phyloP scores from a whole-genome alignment of 2,888 invertebrate genomes.

The Beris morrisii region DNA sequence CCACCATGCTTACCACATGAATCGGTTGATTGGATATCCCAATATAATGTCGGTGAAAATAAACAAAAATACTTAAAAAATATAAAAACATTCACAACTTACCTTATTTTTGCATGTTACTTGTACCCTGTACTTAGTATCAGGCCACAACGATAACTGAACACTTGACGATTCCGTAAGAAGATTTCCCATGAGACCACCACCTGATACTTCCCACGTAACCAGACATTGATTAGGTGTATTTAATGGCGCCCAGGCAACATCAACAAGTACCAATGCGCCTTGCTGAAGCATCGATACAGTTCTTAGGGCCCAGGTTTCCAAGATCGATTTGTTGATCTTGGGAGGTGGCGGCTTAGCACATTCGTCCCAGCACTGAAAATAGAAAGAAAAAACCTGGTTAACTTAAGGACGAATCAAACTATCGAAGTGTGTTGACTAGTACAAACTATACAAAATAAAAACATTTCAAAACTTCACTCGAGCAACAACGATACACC shows the following conservation, averaged over 20 bases:
- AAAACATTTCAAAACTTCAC: too few species aligned
- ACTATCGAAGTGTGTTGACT: too few species aligned
- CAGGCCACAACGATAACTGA: constrained; percentile 55
- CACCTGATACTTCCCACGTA: constrained; percentile 56
- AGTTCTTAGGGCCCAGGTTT: constrained; percentile 50
- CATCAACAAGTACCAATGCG: constrained; percentile 53
- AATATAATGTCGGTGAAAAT: too few species aligned
- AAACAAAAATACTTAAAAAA: too few species aligned
- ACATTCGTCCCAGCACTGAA: constrained; percentile 55
- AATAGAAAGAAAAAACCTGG: constrained; percentile 33
- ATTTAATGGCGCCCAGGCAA: constrained; percentile 52
- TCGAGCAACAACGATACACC: neutral
- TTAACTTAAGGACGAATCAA: neutral
- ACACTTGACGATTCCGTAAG: constrained; percentile 54
- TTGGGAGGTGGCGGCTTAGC: constrained; percentile 47
- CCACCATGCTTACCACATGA: too few species aligned
- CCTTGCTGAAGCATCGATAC: constrained; percentile 54
- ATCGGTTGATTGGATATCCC: too few species aligned
- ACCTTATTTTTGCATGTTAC: constrained; percentile 57
- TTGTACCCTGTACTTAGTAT: constrained; percentile 55
- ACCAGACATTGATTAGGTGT: constrained; percentile 53
- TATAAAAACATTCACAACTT: constrained; percentile 36
- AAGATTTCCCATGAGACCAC: constrained; percentile 55
- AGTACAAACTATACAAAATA: too few species aligned
- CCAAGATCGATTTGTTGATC: constrained; percentile 50